These are phyloP conservation scores for Heloderma charlesbogerti DNA, from an alignment of 2,113 vertebrate genomes.

Conservation along the genomic window DNA sequence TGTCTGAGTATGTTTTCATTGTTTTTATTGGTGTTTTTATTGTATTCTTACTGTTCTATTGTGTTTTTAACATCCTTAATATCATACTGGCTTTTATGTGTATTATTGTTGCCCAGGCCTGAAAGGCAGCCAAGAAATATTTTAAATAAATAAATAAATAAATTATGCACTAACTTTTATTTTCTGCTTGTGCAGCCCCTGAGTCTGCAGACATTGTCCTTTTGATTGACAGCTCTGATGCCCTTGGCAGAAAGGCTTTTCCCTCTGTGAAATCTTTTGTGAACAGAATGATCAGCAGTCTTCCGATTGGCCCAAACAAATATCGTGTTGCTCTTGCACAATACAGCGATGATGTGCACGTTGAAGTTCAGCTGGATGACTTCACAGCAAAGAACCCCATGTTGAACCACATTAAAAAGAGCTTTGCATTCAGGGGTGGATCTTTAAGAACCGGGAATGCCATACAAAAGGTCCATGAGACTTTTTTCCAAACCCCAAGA, in stretches of 20 bases:
- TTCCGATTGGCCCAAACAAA: slow-evolving; percentile 48
- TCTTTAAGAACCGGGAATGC: slow-evolving; percentile 49
- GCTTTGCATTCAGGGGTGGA: slow-evolving; percentile 37
- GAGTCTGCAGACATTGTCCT: slow-evolving; percentile 65
- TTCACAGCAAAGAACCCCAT: slow-evolving; percentile 39
- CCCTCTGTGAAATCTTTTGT: slow-evolving; percentile 42
- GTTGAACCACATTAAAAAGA: slow-evolving; percentile 51
- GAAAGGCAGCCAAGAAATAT: too few relatives aligned
- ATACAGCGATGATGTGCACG: slow-evolving; percentile 44
- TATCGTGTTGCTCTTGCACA: slow-evolving; percentile 61
- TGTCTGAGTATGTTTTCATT: not conserved
- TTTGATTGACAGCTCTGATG: slow-evolving; percentile 59
- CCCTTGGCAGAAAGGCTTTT: slow-evolving; percentile 47
- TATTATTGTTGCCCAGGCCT: too few relatives aligned
- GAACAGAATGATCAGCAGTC: slow-evolving; percentile 38
- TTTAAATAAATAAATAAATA: not conserved
- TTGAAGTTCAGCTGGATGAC: slow-evolving; percentile 47
- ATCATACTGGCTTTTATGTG: too few relatives aligned
- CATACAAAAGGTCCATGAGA: slow-evolving; percentile 39
- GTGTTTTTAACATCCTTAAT: too few relatives aligned
- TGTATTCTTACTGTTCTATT: too few relatives aligned
- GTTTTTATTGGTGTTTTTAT: too few relatives aligned
- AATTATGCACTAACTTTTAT: not conserved
- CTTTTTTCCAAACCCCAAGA: slow-evolving; percentile 31
- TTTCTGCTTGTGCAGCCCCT: slow-evolving; percentile 43